Evolutionary conservation across 2,888 invertebrate species (phyloP).

Genomic region (Unio pictorum): DNA sequence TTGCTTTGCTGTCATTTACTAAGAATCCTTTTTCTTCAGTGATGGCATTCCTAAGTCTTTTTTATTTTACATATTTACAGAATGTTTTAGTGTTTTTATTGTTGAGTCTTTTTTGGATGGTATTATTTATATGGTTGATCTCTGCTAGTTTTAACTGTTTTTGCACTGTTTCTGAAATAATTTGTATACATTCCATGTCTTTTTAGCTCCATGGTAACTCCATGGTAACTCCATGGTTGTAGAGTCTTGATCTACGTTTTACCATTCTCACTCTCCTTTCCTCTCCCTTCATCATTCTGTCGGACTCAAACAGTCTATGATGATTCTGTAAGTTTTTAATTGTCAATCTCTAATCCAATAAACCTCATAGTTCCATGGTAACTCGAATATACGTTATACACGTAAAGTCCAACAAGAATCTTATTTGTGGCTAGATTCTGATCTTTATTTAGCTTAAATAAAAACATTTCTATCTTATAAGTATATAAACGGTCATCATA

Average conservation of each 20-base stretch:
- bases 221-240: background rate
- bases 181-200: background rate
- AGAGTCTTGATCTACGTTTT: constrained; percentile 11
- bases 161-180: constrained; percentile 23
- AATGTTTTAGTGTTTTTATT: constrained; percentile 31
- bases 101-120: constrained; percentile 18
- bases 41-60: constrained; percentile 15
- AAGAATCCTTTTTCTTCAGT: constrained; percentile 20
- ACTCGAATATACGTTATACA: too few relatives aligned
- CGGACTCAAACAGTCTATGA: too few relatives aligned
- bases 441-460: too few relatives aligned
- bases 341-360: too few relatives aligned
- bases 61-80: constrained; percentile 1
- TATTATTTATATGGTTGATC: constrained; percentile 9
- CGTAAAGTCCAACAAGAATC: too few relatives aligned
- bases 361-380: too few relatives aligned
- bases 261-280: constrained; percentile 3
- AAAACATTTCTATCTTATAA: too few relatives aligned
- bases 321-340: too few relatives aligned
- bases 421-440: too few relatives aligned
- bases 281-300: too few relatives aligned
- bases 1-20: constrained; percentile 15
- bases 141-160: constrained; percentile 19
- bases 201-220: constrained; percentile 9
- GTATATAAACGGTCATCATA: too few relatives aligned